Percentiles rank a stretch among this genome's conserved stretches.
Conservation (phyloP, 1,140 invertebrate species). For the Druon quercuslanigerum region DNA sequence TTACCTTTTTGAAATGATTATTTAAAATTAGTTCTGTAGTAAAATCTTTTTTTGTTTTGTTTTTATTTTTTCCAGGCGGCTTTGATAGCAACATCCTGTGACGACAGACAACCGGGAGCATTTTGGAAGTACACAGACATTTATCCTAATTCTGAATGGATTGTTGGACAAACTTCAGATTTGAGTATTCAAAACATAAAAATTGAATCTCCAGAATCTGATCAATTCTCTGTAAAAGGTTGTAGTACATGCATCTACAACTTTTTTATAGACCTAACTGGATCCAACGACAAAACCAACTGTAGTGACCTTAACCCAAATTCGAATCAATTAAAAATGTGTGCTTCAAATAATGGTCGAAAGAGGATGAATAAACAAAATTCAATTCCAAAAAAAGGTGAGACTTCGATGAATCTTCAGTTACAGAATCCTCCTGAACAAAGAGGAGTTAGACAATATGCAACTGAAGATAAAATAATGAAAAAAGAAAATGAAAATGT, state of each 20-base stretch:
- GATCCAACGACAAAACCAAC: slow-evolving; percentile 27
- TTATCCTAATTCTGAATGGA: slow-evolving; percentile 47
- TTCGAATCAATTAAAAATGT: not conserved
- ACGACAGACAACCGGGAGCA: slow-evolving; percentile 46
- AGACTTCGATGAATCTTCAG: too few species aligned
- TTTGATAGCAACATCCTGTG: slow-evolving; percentile 49
- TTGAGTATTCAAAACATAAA: not conserved
- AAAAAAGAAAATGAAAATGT: too few species aligned
- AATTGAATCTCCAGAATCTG: not conserved
- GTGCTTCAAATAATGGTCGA: not conserved
- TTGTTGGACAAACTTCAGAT: slow-evolving; percentile 31
- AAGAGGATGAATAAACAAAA: not conserved
- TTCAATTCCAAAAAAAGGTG: not conserved
- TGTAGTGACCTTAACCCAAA: not conserved
- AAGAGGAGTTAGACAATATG: too few species aligned
- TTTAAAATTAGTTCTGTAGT: not conserved
- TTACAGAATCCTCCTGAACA: too few species aligned
- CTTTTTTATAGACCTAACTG: slow-evolving; percentile 42
- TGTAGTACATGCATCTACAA: slow-evolving; percentile 54
- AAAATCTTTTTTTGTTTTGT: not conserved
- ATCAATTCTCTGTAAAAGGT: not conserved
- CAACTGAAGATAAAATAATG: too few species aligned
- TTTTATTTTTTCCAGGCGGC: slow-evolving; percentile 43
- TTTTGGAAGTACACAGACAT: slow-evolving; percentile 52
- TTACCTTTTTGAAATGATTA: not conserved